Evolutionary conservation across 2,888 invertebrate species (phyloP), one percentile per base, ranked within the genome.

Genomic region (Agrotis segetum): DNA sequence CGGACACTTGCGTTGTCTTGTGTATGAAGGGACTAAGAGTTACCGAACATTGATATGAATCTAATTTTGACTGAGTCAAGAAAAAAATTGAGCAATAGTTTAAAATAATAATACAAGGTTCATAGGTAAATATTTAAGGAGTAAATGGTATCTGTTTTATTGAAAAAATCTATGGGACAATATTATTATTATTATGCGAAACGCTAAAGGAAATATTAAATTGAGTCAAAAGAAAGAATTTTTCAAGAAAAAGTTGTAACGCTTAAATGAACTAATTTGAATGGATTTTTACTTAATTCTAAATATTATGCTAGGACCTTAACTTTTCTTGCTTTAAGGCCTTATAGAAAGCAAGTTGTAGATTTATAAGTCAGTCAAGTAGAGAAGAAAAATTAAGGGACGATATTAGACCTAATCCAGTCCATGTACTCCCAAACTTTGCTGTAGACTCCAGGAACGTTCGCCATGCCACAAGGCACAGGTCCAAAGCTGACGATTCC

Each of bases 401-500:
- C 64, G 50, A 88, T 87, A 0, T 40, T 85, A 52, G 13, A 79
- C 67, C 49, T 79, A 29, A 97, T 97, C 97, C 97, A 97, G 0
- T 94, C 91, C n/a, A 95, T 87, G 84, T 97, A 97, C 63, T 96
- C 93, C 40, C 91, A 87, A 0, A 97, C 97, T 81, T 95, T 96
- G 0, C 97, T 97, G 86, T 97, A 97, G 13, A 97, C 96, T 0
- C 97, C 97, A 0, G 97, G 97, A 91, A 96, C 96, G 40, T 95
- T 94, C 13, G 91, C 89, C 87, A 93, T 91, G 0, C 97, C 97
- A 83, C 97, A 97, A 0, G 96, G 96, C 0, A 95, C 92, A 0
- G 97, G 97, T 1, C 97, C 97, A 79, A 96, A 97, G 6, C 97
- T 97, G 19, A 97, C 97, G 16, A 97, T 90, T 0, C 97, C 97